Base-by-base conservation (phyloP, 2,888 invertebrate genomes). In the Thalpophila matura region DNA sequence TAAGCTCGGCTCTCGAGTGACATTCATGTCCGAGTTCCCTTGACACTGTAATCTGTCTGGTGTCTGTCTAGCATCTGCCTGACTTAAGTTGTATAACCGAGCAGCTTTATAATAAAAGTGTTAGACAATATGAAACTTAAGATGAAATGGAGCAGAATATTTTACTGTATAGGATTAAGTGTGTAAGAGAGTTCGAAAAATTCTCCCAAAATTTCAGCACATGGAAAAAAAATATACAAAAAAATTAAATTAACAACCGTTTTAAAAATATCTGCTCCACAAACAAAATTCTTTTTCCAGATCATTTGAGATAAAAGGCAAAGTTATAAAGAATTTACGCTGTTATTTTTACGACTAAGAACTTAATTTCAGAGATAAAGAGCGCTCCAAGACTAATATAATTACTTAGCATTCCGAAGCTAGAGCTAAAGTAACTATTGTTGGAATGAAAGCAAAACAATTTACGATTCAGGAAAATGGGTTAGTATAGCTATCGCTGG, bases 31-130 rank as follows among this genome's bases (percentile, higher is more conserved):
- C 71, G 27, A 72, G 53, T 65, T 59, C 33, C 60, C 62, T 7
- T 74, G 78, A 79, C 78, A 74, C 58, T 45, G 60, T 79, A 79
- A 79, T 77, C 79, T 71, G 72, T 62, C 58, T 58, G n/a, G 57
- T 58, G 65, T 64, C 74, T 42, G 57, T 62, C 63, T 62, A 50
- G 43, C 55, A 56, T 37, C 56, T 33, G 24, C 54, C 31, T 12
- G 51, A 63, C 68, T 72, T 74, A 73, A 59, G 42, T 54, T 27
- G 9, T 50, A 37, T 55, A 27, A 49, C 27, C 10, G 33, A 46
- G 6, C 10, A n/a, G n/a, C 27, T 43, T 58, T 49, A n/a, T n/a
- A 40, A 9, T 53, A 45, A 61, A 61, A 61, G 35, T 67, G 12
- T 54, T 42, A 37, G 35, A 20, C n/a, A 29, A 35, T 40, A 22